Evolutionary conservation across 2,797 vertebrate genomes (phyloP).

Genomic region (Cyclura pinguis): DNA sequence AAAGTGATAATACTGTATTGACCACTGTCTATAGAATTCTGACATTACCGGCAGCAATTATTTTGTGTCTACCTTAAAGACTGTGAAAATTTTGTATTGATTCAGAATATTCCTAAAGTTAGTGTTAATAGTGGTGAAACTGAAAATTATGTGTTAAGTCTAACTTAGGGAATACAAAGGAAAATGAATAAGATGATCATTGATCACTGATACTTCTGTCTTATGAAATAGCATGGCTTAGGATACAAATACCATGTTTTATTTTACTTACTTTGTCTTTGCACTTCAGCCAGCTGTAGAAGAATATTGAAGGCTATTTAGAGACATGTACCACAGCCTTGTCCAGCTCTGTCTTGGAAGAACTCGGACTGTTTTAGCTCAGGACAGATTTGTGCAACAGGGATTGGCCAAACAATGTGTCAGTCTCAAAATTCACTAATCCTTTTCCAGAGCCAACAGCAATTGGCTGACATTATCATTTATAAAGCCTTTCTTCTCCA

Average conservation of each 20-base stretch:
- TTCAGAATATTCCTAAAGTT: background rate
- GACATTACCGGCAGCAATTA: background rate
- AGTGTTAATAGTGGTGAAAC: background rate
- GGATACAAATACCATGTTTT: background rate
- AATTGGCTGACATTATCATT: background rate
- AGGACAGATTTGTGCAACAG: background rate
- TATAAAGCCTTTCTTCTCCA: background rate
- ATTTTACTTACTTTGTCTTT: background rate
- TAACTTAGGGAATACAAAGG: background rate
- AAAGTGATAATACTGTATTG: background rate
- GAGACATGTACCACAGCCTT: background rate
- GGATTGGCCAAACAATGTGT: background rate
- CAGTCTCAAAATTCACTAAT: background rate
- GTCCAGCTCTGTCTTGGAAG: no score
- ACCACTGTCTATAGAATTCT: background rate
- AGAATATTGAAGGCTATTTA: background rate
- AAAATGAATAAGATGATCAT: background rate
- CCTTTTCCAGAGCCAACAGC: background rate
- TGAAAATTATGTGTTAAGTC: background rate
- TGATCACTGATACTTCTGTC: background rate
- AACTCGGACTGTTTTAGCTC: background rate
- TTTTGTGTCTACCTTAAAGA: background rate
- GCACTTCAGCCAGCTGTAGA: background rate
- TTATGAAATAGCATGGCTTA: background rate
- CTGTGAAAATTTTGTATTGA: background rate